A percentile compares a stretch with the other conserved stretches of the same genome.
These are phyloP conservation scores for Hyalella azteca DNA, from an alignment of 2,888 invertebrate species.

Conservation along the genomic window DNA sequence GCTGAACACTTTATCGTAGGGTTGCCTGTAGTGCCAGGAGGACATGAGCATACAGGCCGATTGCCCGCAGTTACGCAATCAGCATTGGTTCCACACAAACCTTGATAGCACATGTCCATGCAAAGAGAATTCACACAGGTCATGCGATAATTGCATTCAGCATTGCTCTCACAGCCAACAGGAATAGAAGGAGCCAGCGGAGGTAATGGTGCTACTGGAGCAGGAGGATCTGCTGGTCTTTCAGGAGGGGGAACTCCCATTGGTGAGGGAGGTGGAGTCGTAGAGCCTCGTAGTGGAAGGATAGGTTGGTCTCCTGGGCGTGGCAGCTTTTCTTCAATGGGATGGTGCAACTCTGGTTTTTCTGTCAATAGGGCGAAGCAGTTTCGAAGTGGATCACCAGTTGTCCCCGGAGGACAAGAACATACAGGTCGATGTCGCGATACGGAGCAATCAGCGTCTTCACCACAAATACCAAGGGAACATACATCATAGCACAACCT, in stretches of 20 bases:
- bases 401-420: conserved; percentile 75
- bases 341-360: conserved; percentile 20
- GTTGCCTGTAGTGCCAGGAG: conserved; percentile 60
- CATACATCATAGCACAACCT: conserved; percentile 65
- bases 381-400: conserved; percentile 73
- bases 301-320: conserved; percentile 11
- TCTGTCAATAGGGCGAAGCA: conserved; percentile 44
- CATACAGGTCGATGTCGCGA: conserved; percentile 77
- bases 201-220: conserved; percentile 57
- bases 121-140: conserved; percentile 51
- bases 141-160: conserved; percentile 45
- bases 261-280: conserved; percentile 34
- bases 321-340: conserved; percentile 37
- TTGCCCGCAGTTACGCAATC: conserved; percentile 44
- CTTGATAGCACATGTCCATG: conserved; percentile 51
- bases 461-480: conserved; percentile 79
- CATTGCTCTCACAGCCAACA: conserved; percentile 47
- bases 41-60: conserved; percentile 60
- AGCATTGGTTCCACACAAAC: conserved; percentile 52
- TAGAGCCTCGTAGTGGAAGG: conserved; percentile 15
- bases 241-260: conserved; percentile 38
- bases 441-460: conserved; percentile 75
- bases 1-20: conserved; percentile 60
- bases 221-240: conserved; percentile 35
- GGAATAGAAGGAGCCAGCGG: conserved; percentile 14